Evolutionary conservation across 2,113 vertebrate genomes (phyloP).

Genomic region (Pimephales promelas): DNA sequence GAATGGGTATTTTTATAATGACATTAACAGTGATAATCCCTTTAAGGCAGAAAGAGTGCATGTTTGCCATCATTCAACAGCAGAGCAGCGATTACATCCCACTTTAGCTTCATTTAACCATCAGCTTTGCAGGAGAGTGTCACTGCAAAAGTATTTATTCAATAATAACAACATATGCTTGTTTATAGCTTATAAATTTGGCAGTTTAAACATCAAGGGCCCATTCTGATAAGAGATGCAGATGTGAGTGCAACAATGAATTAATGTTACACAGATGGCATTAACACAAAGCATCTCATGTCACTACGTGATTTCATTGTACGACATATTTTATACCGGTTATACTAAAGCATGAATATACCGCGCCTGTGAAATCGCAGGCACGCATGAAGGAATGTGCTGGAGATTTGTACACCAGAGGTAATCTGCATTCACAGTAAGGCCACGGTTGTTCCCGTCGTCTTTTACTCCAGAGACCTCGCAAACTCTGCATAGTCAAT

Average conservation of each 20-base stretch:
- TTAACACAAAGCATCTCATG: not conserved
- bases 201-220: constrained; percentile 45
- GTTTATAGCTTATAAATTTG: constrained; percentile 46
- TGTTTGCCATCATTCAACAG: not conserved
- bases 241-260: constrained; percentile 5
- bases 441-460: constrained; percentile 7
- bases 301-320: not conserved
- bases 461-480: constrained; percentile 85
- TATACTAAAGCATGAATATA: not conserved
- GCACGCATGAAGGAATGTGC: constrained; percentile 3
- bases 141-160: not conserved
- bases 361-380: not conserved
- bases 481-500: constrained; percentile 98
- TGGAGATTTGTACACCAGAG: constrained; percentile 40
- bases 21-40: not conserved
- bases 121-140: not conserved
- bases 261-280: constrained; percentile 1
- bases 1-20: not conserved
- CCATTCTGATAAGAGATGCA: constrained; percentile 13
- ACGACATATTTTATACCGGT: not conserved
- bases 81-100: constrained; percentile 1
- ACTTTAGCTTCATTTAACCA: not conserved
- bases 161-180: constrained; percentile 11
- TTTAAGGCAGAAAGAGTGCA: constrained; percentile 6
- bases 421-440: constrained; percentile 54